phyloP scores from a whole-genome alignment of 1,140 invertebrate genomes.

The Eriosoma lanigerum region DNA sequence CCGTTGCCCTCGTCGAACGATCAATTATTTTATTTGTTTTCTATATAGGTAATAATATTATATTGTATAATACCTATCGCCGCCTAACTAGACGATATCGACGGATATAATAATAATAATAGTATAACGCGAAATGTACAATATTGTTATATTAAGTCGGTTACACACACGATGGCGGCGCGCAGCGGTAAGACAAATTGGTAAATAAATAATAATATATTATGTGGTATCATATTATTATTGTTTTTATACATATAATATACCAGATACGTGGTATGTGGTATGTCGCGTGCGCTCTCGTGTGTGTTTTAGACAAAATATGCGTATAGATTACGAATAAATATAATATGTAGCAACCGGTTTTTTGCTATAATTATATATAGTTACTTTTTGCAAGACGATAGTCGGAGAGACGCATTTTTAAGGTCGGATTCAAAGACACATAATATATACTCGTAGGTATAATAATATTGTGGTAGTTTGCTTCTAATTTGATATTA shows the following conservation, averaged over 20 bases:
- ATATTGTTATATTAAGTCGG: too few species aligned
- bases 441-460: too few species aligned
- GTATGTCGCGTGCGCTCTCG: neutral
- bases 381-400: neutral
- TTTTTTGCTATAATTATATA: neutral
- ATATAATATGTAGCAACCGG: neutral
- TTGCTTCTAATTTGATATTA: too few species aligned
- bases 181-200: neutral
- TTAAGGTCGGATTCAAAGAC: neutral
- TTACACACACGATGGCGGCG: too few species aligned
- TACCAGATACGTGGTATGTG: neutral
- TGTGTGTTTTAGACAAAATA: neutral
- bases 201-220: conserved; percentile 9
- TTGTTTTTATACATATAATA: too few species aligned
- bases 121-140: too few species aligned
- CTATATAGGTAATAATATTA: too few species aligned
- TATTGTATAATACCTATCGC: too few species aligned
- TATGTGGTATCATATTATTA: neutral
- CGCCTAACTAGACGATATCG: too few species aligned
- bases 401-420: conserved; percentile 12
- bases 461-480: too few species aligned
- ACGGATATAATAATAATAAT: too few species aligned
- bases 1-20: neutral
- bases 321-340: neutral
- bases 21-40: neutral